Base-by-base conservation (phyloP, 2,113 vertebrate species). In the Sebastes schlegelii region DNA sequence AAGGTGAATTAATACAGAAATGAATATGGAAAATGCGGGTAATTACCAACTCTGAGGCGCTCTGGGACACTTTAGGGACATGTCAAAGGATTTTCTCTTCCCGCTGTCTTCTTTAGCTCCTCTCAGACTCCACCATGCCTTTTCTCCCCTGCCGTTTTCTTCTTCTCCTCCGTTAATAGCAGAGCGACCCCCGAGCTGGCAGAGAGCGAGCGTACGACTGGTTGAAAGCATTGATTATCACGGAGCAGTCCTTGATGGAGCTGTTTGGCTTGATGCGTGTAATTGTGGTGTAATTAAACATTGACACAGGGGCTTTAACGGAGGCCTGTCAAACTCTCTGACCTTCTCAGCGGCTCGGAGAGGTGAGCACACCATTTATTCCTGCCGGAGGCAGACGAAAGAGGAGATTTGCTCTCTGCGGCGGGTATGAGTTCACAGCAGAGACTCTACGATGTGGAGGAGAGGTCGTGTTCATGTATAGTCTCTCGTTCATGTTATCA, bases 1-100 rank as follows among this genome's bases (percentile, higher is more conserved):
- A 95, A 88, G 90, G 90, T 92, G 92, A 95, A 95, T 95, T 95
- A 96, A 93, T 93, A 84, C 55, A 62, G 82, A 82, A 85, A 90
- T 93, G 91, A 95, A 91, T 94, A 88, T 93, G 86, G 79, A 90
- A 93, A 93, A 93, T 81, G 63, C 61, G 16, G 80, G 87, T 95
- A 95, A 96, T 95, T 94, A 94, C 93, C 88, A 57, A 87, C 85
- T 89, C 76, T 42, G 65, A 83, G 80, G 77, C 67, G 84, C 86
- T 86, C 45, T 17, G 83, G 88, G 87, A 88, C 78, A 40, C 89
- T 94, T 93, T 90, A 89, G 82, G 86, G 86, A 92, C 87, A 70
- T 86, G 92, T 90, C 92, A 91, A 9, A 21, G 90, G 93, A 91
- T 94, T 92, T 93, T 62, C 77, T 80, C 74, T 64, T 73, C 69